These are phyloP conservation scores for Synanceia verrucosa DNA, from an alignment of 2,797 vertebrate species.

Conservation along the genomic window DNA sequence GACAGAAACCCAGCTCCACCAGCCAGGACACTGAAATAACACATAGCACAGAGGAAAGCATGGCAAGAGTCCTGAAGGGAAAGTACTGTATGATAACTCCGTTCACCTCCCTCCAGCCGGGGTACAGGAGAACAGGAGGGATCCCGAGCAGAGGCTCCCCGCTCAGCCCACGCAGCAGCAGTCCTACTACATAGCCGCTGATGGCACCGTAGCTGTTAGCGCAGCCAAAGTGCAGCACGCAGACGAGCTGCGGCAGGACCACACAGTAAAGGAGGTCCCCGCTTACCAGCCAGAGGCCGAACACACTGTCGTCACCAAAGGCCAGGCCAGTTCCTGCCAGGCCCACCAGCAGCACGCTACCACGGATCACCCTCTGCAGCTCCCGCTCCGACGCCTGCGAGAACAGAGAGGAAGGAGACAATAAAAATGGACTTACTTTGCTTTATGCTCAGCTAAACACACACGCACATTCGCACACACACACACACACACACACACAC, in stretches of 20 bases:
- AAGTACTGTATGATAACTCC: slow-evolving; percentile 74
- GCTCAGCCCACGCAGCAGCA: slow-evolving; percentile 73
- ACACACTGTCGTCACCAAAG: slow-evolving; percentile 73
- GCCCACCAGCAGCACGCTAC: slow-evolving; percentile 76
- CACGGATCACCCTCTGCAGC: slow-evolving; percentile 76
- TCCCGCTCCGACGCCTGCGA: slow-evolving; percentile 79
- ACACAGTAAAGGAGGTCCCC: slow-evolving; percentile 79
- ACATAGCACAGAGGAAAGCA: slow-evolving; percentile 68
- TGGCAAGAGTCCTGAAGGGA: slow-evolving; percentile 79
- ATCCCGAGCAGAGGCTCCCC: slow-evolving; percentile 79
- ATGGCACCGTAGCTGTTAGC: slow-evolving; percentile 78
- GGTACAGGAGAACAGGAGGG: slow-evolving; percentile 67
- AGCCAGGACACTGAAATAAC: slow-evolving; percentile 69
- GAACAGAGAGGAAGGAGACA: background rate
- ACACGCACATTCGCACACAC: background rate
- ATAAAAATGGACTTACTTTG: background rate
- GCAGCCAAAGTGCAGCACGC: slow-evolving; percentile 67
- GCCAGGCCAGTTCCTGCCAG: slow-evolving; percentile 68
- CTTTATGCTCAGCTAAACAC: background rate
- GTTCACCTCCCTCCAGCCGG: slow-evolving; percentile 66
- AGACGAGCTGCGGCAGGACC: slow-evolving; percentile 81
- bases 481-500: slow-evolving; percentile 12
- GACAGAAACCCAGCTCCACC: slow-evolving; percentile 65
- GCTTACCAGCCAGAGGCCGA: slow-evolving; percentile 77
- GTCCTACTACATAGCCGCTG: slow-evolving; percentile 64